These are phyloP conservation scores for Zaprionus inermis DNA, from an alignment of 1,140 invertebrate genomes.

Conservation along the genomic window DNA sequence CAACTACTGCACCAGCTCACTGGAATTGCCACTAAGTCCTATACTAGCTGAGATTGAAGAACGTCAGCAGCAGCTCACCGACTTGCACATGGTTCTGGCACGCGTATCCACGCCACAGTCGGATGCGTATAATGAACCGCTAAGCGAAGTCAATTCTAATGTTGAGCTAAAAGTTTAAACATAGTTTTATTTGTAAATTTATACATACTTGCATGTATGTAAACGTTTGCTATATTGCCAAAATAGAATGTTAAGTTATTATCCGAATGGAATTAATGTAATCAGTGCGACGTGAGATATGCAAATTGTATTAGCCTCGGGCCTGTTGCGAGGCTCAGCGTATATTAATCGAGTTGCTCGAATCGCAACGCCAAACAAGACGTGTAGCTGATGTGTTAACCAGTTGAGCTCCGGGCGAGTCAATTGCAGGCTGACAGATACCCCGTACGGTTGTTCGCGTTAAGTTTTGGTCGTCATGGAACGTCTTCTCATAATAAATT, in stretches of 20 bases:
- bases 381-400: not conserved
- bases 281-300: not conserved
- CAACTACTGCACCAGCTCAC: not conserved
- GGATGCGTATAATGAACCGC: not conserved
- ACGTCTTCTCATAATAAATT: too few relatives aligned
- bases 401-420: not conserved
- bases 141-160: not conserved
- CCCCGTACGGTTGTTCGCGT: too few relatives aligned
- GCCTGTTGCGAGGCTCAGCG: not conserved
- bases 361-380: not conserved
- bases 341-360: not conserved
- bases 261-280: not conserved
- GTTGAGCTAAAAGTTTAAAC: not conserved
- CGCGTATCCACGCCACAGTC: too few relatives aligned
- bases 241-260: not conserved
- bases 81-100: not conserved
- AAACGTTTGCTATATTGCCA: not conserved
- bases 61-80: not conserved
- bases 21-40: not conserved
- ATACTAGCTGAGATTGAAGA: not conserved
- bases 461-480: too few relatives aligned
- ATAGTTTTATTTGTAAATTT: not conserved
- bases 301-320: not conserved
- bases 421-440: not conserved
- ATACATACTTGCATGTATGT: not conserved